These are phyloP conservation scores for Alcis repandata DNA, from an alignment of 2,888 invertebrate species.

Conservation along the genomic window DNA sequence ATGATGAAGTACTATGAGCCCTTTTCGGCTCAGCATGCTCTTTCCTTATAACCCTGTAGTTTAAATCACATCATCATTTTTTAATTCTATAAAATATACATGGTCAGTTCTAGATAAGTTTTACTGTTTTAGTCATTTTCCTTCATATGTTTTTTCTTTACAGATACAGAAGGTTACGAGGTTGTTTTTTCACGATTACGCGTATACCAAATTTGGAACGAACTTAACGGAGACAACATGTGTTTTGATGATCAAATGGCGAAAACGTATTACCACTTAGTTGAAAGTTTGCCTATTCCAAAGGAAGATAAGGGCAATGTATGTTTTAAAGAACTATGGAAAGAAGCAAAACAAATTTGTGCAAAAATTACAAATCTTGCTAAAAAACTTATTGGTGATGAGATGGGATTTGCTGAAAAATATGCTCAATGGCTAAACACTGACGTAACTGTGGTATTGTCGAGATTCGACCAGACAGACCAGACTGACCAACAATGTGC, in stretches of 20 bases:
- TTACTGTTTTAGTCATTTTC: too few relatives aligned
- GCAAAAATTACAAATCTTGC: background rate
- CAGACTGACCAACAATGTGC: too few relatives aligned
- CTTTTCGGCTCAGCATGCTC: too few relatives aligned
- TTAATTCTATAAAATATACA: too few relatives aligned
- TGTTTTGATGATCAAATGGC: conserved; percentile 2
- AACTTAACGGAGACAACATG: background rate
- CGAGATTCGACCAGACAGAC: too few relatives aligned
- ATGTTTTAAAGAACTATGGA: background rate
- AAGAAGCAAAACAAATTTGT: background rate
- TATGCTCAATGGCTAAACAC: background rate
- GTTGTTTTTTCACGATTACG: background rate
- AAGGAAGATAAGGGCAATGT: background rate
- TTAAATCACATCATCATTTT: too few relatives aligned
- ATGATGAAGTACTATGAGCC: too few relatives aligned
- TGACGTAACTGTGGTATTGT: background rate
- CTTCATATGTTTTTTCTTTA: background rate
- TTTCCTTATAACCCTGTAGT: too few relatives aligned
- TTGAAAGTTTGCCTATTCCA: background rate
- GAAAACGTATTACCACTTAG: background rate
- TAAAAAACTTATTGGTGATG: background rate
- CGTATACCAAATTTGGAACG: background rate
- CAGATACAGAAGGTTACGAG: background rate
- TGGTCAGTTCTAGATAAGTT: too few relatives aligned
- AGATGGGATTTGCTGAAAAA: background rate